Percentiles rank a stretch among this genome's conserved stretches.
These are phyloP conservation scores for Exephanes ischioxanthus DNA, from an alignment of 2,888 invertebrate species.

Conservation along the genomic window DNA sequence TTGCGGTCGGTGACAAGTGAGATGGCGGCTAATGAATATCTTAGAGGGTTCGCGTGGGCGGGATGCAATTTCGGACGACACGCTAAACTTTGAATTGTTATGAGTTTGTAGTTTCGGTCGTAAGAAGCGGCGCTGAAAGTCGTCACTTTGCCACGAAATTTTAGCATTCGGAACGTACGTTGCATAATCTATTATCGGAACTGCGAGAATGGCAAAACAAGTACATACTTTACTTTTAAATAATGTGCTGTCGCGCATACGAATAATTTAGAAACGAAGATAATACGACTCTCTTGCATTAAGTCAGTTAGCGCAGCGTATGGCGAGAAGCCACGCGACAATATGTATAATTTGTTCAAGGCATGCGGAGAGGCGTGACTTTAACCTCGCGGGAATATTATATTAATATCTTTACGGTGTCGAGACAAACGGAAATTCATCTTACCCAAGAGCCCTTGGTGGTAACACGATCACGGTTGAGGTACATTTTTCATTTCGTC, in stretches of 20 bases:
- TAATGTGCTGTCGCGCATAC: not conserved
- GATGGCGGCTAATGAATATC: not conserved
- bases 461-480: no score
- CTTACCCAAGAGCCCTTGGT: no score
- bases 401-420: constrained; percentile 25
- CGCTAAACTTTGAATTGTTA: not conserved
- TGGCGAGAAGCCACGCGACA: constrained; percentile 48
- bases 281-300: constrained; percentile 21
- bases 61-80: not conserved
- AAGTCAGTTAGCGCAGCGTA: constrained; percentile 31
- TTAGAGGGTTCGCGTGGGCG: not conserved
- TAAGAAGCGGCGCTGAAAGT: no score
- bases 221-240: not conserved
- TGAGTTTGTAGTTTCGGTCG: no score
- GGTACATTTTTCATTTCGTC: constrained; percentile 3
- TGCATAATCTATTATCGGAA: constrained; percentile 6
- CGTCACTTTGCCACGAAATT: no score
- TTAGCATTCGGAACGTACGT: not conserved
- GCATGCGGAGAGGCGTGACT: constrained; percentile 51
- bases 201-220: not conserved
- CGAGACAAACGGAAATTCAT: constrained; percentile 27
- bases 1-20: constrained; percentile 11
- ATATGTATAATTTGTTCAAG: constrained; percentile 48
- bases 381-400: constrained; percentile 44
- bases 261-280: constrained; percentile 19